Evolutionary conservation across 2,797 vertebrate species (phyloP), one percentile per base, ranked within the genome.

Genomic region (Melanotaenia pygmaea): DNA sequence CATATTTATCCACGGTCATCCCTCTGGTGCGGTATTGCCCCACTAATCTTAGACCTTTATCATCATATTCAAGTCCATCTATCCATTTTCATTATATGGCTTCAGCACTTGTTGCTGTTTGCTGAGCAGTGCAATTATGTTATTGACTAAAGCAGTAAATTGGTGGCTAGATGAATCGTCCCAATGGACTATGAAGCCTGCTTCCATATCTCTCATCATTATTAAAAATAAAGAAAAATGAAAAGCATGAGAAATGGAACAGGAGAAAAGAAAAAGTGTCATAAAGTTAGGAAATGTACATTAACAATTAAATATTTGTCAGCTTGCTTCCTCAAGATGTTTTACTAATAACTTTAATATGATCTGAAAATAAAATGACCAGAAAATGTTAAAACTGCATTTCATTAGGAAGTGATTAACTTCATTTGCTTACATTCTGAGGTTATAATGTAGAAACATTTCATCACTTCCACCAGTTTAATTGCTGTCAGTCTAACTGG

Each of bases 71-170:
- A 37, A 24, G 18, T 54, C 60, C 59, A 62, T 71, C 59, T 47
- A 50, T 64, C 77, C 40, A 16, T 26, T 35, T 45, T 59, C 34
- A 78, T 64, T 26, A 8, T 18, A 5, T 6, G 38, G n/a, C 45
- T 26, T 35, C 64, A 37, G 47, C 22, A 28, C 20, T 47, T 5
- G 32, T 1, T n/a, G 56, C 50, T 40, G 62, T 60, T 32, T 72
- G 67, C 77, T 70, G 64, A 82, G 59, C 60, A 7, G 22, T 5
- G 50, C 74, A 70, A 28, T 74, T 64, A 73, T 81, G 67, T 77
- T 80, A 89, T 88, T 51, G 83, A 90, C 60, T 70, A 20, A 18
- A 64, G 60, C 40, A 45, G 45, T 81, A 76, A 76, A 85, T 90
- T 79, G 76, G 74, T 62, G 53, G 64, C 64, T 53, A 66, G 61